phyloP scores from a whole-genome alignment of 2,888 invertebrate species.

The Lepidochitona cinerea region DNA sequence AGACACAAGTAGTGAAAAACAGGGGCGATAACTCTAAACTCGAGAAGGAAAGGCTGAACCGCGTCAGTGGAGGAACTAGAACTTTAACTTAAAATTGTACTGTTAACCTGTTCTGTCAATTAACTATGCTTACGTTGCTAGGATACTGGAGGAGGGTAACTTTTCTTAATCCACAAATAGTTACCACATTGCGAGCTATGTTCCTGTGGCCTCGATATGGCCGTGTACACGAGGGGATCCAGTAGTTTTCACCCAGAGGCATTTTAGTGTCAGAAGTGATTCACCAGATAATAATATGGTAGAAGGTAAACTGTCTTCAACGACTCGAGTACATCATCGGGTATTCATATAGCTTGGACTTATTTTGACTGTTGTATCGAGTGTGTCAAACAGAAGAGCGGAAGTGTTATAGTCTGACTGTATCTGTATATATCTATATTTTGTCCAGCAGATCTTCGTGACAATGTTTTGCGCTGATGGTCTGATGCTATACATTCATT shows the following conservation, averaged over 20 bases:
- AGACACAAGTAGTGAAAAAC: too few species aligned
- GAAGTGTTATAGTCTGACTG: too few species aligned
- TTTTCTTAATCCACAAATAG: not conserved
- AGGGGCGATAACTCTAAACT: too few species aligned
- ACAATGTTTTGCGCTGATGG: too few species aligned
- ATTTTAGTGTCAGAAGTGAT: not conserved
- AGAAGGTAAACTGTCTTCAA: not conserved
- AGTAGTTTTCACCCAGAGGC: not conserved
- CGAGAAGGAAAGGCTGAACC: constrained; percentile 1
- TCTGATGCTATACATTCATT: too few species aligned
- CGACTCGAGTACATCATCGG: not conserved
- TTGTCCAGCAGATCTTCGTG: too few species aligned
- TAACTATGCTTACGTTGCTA: constrained; percentile 6
- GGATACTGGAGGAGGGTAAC: constrained; percentile 4
- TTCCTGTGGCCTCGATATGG: not conserved
- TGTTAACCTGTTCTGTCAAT: not conserved
- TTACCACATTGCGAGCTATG: not conserved
- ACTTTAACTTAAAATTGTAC: not conserved
- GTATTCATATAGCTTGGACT: constrained; percentile 1
- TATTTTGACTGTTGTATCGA: too few species aligned
- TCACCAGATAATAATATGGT: not conserved
- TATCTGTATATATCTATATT: too few species aligned
- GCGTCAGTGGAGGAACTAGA: constrained; percentile 1
- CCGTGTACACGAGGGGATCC: not conserved
- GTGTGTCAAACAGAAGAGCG: too few species aligned